phyloP scores from a whole-genome alignment of 2,797 vertebrate species.

The Aselliscus stoliczkanus region DNA sequence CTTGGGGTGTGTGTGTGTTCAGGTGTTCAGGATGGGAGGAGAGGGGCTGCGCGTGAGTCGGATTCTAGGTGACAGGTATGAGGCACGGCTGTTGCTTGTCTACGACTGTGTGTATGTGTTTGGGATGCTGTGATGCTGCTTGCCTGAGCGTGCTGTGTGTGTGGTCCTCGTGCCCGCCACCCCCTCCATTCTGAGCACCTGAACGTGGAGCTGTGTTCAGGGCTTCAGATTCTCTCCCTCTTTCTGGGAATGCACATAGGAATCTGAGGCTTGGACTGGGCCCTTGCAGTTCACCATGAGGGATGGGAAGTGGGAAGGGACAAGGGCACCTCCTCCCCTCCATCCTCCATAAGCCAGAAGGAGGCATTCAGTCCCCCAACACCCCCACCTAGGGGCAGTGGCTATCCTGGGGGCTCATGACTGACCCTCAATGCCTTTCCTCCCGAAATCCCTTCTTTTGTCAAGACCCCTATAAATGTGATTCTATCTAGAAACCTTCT shows the following conservation, averaged over 20 bases:
- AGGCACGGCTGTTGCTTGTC: fast-evolving
- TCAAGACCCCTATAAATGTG: background rate
- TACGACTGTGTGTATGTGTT: too few species aligned
- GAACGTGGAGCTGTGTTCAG: background rate
- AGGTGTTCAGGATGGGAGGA: background rate
- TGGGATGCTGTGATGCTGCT: background rate
- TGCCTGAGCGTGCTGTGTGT: background rate
- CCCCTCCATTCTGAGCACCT: background rate
- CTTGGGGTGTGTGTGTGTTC: background rate
- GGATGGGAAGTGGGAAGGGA: background rate
- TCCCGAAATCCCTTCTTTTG: background rate
- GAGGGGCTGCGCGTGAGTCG: background rate
- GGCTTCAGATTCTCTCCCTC: background rate
- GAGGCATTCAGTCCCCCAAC: background rate
- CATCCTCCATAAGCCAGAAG: background rate
- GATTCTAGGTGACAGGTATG: background rate
- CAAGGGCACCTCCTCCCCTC: too few species aligned
- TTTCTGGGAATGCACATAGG: background rate
- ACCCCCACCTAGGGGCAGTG: background rate
- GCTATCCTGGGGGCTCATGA: background rate
- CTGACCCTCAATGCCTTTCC: background rate
- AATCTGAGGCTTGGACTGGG: background rate
- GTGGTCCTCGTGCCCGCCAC: background rate
- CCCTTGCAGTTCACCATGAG: background rate
- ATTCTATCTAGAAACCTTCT: background rate